Evolutionary conservation across 2,888 invertebrate genomes (phyloP), one percentile per base, ranked within the genome.

Genomic region (Lasioglossum malachurum): DNA sequence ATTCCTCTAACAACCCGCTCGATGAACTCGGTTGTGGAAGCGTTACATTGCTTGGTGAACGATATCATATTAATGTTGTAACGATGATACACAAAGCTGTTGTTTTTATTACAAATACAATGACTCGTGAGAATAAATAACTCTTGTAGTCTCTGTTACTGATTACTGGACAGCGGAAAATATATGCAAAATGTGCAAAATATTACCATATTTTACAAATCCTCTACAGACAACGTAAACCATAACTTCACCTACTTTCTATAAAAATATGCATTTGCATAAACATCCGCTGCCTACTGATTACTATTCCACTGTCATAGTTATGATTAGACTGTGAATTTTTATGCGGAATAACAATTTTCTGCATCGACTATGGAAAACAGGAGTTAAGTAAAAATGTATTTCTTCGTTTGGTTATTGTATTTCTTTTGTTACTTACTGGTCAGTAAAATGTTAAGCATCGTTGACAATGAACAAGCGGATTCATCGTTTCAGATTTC

Each of bases 401-500:
- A 53, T 53, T n/a, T 53, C 10, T 53, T 53, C 53, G 23, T 23
- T 53, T 53, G 3, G 23, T 46, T 46, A 5, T 46, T 46, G 46
- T 46, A 46, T 16, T 16, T 46, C 46, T 4, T 46, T 46, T 5
- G 46, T 16, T 4, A 19, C 46, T 16, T 46, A 35, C 7, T 19
- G 38, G 19, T 19, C 1, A 23, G 35, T 23, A 10, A 23, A 38
- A 10, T 8, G 19, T 67, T 10, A 35, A 35, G 19, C 31, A 31
- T 35, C 35, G 19, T 67, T 3, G 10, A 16, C 23, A 8, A 19
- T 19, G 35, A 35, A 7, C 19, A 16, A 27, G 64, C 31, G 31
- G 16, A 67, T 35, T 78, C 60, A 53, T 78, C 46, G 31, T 74
- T 82, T 60, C 75, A 91, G 92, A 89, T 74, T 67, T 89, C 23